These are phyloP conservation scores for Tor tambroides DNA, from an alignment of 2,113 vertebrate species.

Conservation along the genomic window DNA sequence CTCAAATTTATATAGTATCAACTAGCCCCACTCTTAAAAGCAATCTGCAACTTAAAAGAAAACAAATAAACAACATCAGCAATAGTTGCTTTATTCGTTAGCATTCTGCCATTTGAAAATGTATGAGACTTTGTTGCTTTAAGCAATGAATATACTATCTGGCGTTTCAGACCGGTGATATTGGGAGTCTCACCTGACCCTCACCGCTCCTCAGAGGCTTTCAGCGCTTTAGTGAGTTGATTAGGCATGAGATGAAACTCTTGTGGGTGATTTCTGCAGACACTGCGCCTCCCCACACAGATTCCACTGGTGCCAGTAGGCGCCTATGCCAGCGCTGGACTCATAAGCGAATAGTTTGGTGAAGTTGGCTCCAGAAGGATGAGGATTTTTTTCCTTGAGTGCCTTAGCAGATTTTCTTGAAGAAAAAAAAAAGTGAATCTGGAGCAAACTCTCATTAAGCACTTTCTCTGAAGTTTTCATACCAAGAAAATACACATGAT, in stretches of 20 bases:
- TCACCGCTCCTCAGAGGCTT: neutral
- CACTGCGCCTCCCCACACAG: constrained; percentile 10
- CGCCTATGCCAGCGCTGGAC: neutral
- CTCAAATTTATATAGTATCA: neutral
- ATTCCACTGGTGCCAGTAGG: constrained; percentile 1
- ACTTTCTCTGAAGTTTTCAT: neutral
- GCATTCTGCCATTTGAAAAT: neutral
- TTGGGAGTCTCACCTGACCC: neutral
- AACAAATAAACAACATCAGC: neutral
- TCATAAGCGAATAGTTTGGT: constrained; percentile 22
- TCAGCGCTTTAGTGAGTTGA: neutral
- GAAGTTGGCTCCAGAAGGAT: constrained; percentile 5
- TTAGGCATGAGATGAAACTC: neutral
- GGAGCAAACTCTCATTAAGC: neutral
- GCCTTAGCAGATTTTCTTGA: constrained; percentile 19
- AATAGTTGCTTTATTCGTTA: neutral
- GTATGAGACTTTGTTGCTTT: neutral
- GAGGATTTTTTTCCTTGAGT: constrained; percentile 8
- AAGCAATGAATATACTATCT: neutral
- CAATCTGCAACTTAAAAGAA: neutral
- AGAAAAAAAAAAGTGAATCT: neutral
- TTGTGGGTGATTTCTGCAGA: constrained; percentile 20
- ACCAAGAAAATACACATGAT: too few relatives aligned
- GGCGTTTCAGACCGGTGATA: neutral
- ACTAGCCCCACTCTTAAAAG: neutral